Percentiles rank a stretch among this genome's conserved stretches.
Evolutionary conservation across 2,113 vertebrate species (phyloP).

Genomic region (Electrona antarctica): DNA sequence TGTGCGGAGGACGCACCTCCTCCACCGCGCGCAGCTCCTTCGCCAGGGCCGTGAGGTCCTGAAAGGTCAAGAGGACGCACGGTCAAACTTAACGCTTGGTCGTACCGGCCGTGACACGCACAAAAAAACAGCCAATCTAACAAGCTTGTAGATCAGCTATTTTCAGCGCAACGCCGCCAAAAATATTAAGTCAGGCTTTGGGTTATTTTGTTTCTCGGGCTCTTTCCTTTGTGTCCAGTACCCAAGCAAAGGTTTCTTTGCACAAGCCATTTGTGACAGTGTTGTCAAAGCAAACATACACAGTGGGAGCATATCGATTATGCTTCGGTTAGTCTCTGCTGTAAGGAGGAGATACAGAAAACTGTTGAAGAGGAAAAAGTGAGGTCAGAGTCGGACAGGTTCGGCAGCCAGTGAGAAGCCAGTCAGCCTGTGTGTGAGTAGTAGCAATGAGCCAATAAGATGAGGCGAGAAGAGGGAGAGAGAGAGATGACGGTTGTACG

Average conservation of each 20-base stretch:
- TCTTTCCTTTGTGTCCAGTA: neutral
- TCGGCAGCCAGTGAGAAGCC: conserved; percentile 62
- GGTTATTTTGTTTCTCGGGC: neutral
- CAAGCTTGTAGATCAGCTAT: no score
- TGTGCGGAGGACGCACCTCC: conserved; percentile 92
- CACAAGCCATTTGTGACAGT: neutral
- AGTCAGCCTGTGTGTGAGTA: conserved; percentile 20
- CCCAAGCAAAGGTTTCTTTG: neutral
- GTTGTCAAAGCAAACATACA: no score
- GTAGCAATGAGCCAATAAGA: conserved; percentile 38
- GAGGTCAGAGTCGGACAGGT: conserved; percentile 32
- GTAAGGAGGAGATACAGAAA: conserved; percentile 40
- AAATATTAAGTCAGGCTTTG: neutral
- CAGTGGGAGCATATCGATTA: neutral
- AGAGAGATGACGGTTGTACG: conserved; percentile 1
- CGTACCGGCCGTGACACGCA: neutral
- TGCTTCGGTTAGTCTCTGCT: neutral
- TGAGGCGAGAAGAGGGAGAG: conserved; percentile 34
- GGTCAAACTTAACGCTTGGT: conserved; percentile 2
- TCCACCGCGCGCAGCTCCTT: conserved; percentile 96
- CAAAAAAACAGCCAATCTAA: no score
- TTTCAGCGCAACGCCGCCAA: neutral
- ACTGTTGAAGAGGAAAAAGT: conserved; percentile 51
- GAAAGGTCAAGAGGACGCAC: conserved; percentile 4
- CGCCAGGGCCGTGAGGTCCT: conserved; percentile 96